phyloP scores from a whole-genome alignment of 1,140 invertebrate species.

The Drosophila auraria region DNA sequence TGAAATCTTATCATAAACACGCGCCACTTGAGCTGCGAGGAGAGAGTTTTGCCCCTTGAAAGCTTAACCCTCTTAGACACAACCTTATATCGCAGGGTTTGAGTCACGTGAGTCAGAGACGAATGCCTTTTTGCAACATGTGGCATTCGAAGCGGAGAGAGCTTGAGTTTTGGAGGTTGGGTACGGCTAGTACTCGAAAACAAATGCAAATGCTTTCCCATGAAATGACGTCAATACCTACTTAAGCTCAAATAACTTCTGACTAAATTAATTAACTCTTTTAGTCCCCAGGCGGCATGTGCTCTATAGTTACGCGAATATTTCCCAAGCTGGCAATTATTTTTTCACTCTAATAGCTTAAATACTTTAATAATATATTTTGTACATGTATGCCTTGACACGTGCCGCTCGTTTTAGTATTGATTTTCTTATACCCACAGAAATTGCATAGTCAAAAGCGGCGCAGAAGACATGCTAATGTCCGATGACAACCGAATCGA shows the following conservation, averaged over 20 bases:
- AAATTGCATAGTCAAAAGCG: conserved; percentile 45
- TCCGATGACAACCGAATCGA: conserved; percentile 48
- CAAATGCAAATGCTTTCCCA: neutral
- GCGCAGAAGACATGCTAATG: conserved; percentile 39
- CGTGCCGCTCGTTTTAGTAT: conserved; percentile 14
- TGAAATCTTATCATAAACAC: conserved; percentile 35
- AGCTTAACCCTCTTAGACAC: conserved; percentile 21
- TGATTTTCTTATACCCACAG: conserved; percentile 42
- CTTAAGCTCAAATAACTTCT: neutral
- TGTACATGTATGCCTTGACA: neutral
- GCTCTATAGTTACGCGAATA: neutral
- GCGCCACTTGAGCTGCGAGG: conserved; percentile 29
- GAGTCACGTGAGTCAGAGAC: conserved; percentile 41
- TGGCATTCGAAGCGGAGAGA: conserved; percentile 51
- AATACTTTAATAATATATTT: neutral
- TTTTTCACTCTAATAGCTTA: neutral
- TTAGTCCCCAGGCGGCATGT: neutral
- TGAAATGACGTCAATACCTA: conserved; percentile 19
- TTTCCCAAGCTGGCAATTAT: conserved; percentile 18
- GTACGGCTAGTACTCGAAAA: neutral
- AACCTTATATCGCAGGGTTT: neutral
- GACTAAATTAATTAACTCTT: neutral
- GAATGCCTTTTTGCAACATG: conserved; percentile 56
- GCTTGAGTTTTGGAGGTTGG: conserved; percentile 34
- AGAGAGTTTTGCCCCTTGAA: conserved; percentile 15